phyloP scores from a whole-genome alignment of 1,140 invertebrate species.

The Latrodectus geometricus region DNA sequence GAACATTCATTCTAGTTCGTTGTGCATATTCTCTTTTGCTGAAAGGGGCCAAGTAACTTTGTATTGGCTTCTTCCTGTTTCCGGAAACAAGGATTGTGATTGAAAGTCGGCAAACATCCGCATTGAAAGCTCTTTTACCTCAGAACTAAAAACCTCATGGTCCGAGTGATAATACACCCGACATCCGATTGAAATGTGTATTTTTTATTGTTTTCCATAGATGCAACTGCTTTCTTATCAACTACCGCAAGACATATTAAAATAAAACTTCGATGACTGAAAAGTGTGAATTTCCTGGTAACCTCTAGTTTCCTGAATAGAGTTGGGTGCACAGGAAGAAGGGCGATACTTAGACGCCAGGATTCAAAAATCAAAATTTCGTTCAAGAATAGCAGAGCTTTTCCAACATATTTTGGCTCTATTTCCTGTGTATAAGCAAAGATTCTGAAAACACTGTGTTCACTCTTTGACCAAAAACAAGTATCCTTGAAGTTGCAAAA shows the following conservation, averaged over 20 bases:
- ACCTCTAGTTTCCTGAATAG: slow-evolving; percentile 51
- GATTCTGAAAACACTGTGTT: too few relatives aligned
- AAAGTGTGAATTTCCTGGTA: slow-evolving; percentile 48
- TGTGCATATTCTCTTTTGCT: neutral
- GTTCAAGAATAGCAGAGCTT: neutral
- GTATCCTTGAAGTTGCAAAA: neutral
- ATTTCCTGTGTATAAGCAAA: neutral
- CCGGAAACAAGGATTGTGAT: slow-evolving; percentile 47
- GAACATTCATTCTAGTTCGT: neutral
- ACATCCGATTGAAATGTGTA: slow-evolving; percentile 56
- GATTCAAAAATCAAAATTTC: neutral
- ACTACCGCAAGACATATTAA: slow-evolving; percentile 58
- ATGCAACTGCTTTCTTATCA: slow-evolving; percentile 59
- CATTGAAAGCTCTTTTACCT: slow-evolving; percentile 46
- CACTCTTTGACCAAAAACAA: too few relatives aligned
- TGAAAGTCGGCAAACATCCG: slow-evolving; percentile 53
- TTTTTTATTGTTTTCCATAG: slow-evolving; percentile 44
- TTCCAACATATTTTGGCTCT: neutral
- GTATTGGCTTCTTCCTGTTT: slow-evolving; percentile 60
- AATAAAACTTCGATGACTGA: slow-evolving; percentile 48
- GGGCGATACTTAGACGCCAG: neutral
- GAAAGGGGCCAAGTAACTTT: slow-evolving; percentile 55
- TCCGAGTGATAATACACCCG: slow-evolving; percentile 36
- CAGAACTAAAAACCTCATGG: slow-evolving; percentile 60
- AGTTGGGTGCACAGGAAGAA: slow-evolving; percentile 28